Conservation (phyloP, 2,797 vertebrate species). For the Chrysocyon brachyurus region DNA sequence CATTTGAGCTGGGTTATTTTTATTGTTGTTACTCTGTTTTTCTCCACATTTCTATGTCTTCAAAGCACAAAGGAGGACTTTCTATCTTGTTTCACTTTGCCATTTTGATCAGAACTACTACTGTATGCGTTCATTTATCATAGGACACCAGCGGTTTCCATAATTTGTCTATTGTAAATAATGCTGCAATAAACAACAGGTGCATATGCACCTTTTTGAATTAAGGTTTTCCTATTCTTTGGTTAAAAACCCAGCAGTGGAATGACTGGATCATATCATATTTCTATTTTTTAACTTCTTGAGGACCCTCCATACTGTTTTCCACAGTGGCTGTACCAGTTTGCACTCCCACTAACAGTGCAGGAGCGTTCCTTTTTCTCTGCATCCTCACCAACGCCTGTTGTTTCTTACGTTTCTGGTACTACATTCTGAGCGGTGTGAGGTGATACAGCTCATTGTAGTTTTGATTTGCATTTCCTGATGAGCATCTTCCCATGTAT, state of each 20-base stretch:
- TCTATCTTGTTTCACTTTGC: not conserved
- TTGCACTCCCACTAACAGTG: not conserved
- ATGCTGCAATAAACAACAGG: not conserved
- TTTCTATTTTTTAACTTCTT: not conserved
- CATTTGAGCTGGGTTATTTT: not conserved
- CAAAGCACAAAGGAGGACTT: not conserved
- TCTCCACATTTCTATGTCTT: not conserved
- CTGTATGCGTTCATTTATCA: not conserved
- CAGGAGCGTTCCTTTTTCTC: not conserved
- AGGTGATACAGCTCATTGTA: not conserved
- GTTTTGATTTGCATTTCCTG: not conserved
- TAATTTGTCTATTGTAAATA: not conserved
- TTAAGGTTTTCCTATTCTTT: not conserved
- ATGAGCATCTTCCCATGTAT: not conserved
- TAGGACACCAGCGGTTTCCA: not conserved
- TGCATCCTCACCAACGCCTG: accelerated
- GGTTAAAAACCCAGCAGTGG: not conserved
- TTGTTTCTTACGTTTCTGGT: not conserved
- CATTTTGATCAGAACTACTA: not conserved
- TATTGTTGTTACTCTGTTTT: not conserved
- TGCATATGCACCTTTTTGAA: not conserved
- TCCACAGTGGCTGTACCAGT: not conserved
- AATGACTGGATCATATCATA: not conserved
- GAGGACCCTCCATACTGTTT: not conserved
- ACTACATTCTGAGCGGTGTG: not conserved